Base-by-base conservation (phyloP, 1,140 invertebrate species). In the Leptinotarsa undecemlineata region DNA sequence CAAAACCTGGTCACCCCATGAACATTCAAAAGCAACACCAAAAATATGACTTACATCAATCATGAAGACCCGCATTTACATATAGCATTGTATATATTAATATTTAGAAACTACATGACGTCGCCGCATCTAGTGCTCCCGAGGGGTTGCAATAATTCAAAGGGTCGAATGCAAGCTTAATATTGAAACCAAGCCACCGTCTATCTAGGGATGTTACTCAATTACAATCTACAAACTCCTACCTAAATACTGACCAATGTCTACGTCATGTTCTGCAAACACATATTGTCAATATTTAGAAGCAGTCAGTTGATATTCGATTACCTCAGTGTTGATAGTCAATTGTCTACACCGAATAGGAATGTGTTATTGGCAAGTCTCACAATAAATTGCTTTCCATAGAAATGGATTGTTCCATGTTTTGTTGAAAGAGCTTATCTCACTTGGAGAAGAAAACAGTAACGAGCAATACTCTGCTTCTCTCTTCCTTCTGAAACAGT, bases 231-330 rank as follows among this genome's bases (percentile, higher is more conserved):
- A 57, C 51, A 57, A 57, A 57, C 51, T 57, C 51, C 51, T 57
- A 15, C 17, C 64, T 67, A 67, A 67, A 67, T 67, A 67, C 64
- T 67, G 64, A 67, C 64, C 64, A 67, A 67, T 67, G 64, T 67
- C 64, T 67, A 26, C 64, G 64, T 67, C 64, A 67, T 67, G 64
- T 67, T 33, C 64, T 23, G 64, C 64, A 67, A 67, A 42, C 64
- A 33, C 21, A 67, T 67, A 67, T 42, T 42, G 64, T 67, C 64
- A 67, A 67, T 67, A 67, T 67, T 67, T 23, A 67, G 64, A 1
- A 17, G 17, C n/a, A 42, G 64, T 42, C 3, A 67, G 21, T 67
- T 33, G 51, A 57, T 57, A 19, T 57, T 57, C 51, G 13, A 57
- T 57, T 42, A 42, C 33, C 33, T 42, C 33, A 42, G 33, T 42